Conservation (phyloP, 2,797 vertebrate species). For the Sardinella longiceps region DNA sequence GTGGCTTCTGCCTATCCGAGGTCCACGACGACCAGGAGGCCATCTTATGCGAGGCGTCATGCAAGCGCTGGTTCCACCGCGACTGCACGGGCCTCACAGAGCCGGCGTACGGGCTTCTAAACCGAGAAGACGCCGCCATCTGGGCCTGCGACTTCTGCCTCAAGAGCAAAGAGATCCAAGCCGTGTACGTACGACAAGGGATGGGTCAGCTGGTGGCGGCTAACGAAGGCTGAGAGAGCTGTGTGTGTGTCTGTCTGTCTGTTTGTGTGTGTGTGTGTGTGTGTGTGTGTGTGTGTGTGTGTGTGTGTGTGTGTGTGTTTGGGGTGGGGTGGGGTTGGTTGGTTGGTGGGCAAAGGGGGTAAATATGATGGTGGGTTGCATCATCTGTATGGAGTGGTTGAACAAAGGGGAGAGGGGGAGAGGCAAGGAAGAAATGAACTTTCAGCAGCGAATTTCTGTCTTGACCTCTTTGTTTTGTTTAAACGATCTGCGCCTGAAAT, state of each 20-base stretch:
- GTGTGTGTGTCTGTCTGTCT: conserved; percentile 34
- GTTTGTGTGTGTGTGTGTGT: background rate
- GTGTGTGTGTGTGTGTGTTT: background rate
- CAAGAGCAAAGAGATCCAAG: conserved; percentile 98
- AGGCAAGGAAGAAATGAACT: conserved; percentile 46
- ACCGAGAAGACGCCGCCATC: conserved; percentile 90
- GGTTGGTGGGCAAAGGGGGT: background rate
- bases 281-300: background rate
- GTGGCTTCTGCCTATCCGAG: conserved; percentile 90
- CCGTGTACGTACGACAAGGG: conserved; percentile 92
- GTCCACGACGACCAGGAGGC: conserved; percentile 97
- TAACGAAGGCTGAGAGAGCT: conserved; percentile 85
- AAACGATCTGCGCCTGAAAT: background rate
- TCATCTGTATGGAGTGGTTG: background rate
- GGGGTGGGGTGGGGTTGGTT: background rate
- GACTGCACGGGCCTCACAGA: conserved; percentile 97
- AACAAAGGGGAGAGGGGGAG: background rate
- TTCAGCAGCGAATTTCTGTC: conserved; percentile 17
- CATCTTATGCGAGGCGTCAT: conserved; percentile 95
- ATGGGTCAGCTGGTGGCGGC: conserved; percentile 94
- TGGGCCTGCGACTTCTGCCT: conserved; percentile 99
- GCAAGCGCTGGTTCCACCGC: conserved; percentile 97
- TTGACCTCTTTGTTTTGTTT: conserved; percentile 39
- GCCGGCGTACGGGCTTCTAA: conserved; percentile 93
- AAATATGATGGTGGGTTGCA: background rate